Evolutionary conservation across 2,797 vertebrate genomes (phyloP), one percentile per base, ranked within the genome.

Genomic region (Rhinogobio ventralis): DNA sequence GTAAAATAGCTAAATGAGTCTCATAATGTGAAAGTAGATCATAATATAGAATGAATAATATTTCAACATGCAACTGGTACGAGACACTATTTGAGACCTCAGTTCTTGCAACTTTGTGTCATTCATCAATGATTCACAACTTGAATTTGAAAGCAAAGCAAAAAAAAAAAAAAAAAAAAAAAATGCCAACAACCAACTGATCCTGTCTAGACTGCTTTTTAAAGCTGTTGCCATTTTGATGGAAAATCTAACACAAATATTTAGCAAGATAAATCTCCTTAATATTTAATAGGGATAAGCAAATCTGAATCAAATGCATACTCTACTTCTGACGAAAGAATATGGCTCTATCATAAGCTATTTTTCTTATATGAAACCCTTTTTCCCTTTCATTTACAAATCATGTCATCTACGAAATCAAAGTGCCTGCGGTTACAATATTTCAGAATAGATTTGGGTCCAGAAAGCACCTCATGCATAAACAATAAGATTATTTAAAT

Each of bases 391-490:
- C 46, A 71, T 62, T 49, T 78, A 10, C 42, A 49, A 69, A 33
- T 69, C n/a, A 17, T 39, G 72, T 62, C 19, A 2, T 36, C 72
- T 80, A 51, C 77, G 81, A 30, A 15, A 81, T 83, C 76, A 85
- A 81, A 81, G 53, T 25, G 75, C 78, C 62, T n/a, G 23, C 4
- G 19, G 87, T 81, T 84, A 76, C 71, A 51, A 90, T 90, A 87
- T 88, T 82, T 85, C 42, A 86, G 62, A 53, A 36, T 71, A 74
- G 71, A 80, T 85, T 80, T 83, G 23, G 77, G 45, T 42, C 86
- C 66, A 82, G 82, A 75, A 81, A 75, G 79, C 86, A 33, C 62
- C 81, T 75, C 81, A 90, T 90, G 64, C 84, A 81, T 89, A 81
- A 89, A 86, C 73, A 30, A 91, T 87, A 72, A 60, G 85, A 57